Conservation (phyloP, 2,888 invertebrate species). For the Nineta flava region DNA sequence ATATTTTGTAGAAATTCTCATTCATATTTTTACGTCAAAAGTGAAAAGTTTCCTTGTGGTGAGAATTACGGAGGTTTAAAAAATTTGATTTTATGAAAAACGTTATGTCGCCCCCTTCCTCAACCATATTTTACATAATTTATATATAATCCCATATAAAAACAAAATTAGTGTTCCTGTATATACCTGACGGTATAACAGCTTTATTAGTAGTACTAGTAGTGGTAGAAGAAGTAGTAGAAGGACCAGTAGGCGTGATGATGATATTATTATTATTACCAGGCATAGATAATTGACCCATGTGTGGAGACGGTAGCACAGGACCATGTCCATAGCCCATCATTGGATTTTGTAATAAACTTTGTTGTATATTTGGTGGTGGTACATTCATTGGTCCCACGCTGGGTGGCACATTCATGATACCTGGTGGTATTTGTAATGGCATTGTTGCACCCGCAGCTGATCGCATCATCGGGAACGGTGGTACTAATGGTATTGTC, state of each 20-base stretch:
- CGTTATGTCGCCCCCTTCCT: too few species aligned
- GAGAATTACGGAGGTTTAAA: too few species aligned
- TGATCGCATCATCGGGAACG: constrained; percentile 25
- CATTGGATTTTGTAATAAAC: constrained; percentile 5
- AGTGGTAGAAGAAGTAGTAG: not conserved
- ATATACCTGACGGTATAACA: not conserved
- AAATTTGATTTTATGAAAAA: too few species aligned
- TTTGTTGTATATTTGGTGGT: constrained; percentile 34
- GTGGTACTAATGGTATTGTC: constrained; percentile 26
- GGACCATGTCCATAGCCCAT: constrained; percentile 22
- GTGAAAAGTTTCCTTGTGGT: too few species aligned
- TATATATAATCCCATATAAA: too few species aligned
- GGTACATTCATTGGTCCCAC: constrained; percentile 35
- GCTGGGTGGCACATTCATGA: constrained; percentile 29
- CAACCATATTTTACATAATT: too few species aligned
- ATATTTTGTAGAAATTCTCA: too few species aligned
- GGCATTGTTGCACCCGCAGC: constrained; percentile 16
- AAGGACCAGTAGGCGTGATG: too few species aligned
- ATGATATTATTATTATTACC: not conserved
- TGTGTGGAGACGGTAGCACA: constrained; percentile 18
- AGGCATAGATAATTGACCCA: constrained; percentile 15
- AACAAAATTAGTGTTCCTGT: too few species aligned
- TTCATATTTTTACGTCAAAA: too few species aligned
- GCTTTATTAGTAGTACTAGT: not conserved
- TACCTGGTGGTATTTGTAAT: constrained; percentile 31